Evolutionary conservation across 2,888 invertebrate genomes (phyloP).

Genomic region (Metalampra italica): DNA sequence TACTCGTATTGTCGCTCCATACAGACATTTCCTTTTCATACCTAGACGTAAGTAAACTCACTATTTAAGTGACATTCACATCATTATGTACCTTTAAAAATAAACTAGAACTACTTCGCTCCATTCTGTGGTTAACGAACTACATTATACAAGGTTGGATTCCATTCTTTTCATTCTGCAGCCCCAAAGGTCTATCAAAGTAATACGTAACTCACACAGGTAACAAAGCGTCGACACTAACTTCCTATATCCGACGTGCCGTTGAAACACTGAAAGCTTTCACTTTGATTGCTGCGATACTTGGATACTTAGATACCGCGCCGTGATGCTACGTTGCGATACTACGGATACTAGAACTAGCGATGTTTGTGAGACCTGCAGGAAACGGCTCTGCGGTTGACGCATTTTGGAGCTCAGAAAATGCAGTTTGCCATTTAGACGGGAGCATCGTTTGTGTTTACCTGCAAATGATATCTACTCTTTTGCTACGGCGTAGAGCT

Average conservation of each 20-base stretch:
- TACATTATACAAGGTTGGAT: no score
- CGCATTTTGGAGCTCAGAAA: constrained; percentile 45
- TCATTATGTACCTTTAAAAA: no score
- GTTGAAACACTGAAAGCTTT: constrained; percentile 46
- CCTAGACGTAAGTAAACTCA: no score
- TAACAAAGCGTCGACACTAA: constrained; percentile 32
- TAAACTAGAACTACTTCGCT: no score
- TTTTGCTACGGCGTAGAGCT: no score
- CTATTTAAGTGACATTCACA: no score
- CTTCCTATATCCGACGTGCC: constrained; percentile 32
- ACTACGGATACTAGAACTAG: constrained; percentile 5
- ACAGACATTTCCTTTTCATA: no score
- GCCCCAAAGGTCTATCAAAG: background rate
- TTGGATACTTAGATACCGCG: constrained; percentile 11
- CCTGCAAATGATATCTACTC: constrained; percentile 11
- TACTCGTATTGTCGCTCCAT: no score
- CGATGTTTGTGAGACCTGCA: constrained; percentile 9
- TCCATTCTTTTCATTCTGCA: no score
- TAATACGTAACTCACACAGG: constrained; percentile 4
- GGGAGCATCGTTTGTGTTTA: no score
- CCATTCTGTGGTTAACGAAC: no score
- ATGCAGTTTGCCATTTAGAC: background rate
- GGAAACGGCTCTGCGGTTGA: constrained; percentile 45
- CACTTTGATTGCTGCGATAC: constrained; percentile 56
- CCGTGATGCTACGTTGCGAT: background rate